phyloP scores from a whole-genome alignment of 2,797 vertebrate species.

The Holocentrus rufus region DNA sequence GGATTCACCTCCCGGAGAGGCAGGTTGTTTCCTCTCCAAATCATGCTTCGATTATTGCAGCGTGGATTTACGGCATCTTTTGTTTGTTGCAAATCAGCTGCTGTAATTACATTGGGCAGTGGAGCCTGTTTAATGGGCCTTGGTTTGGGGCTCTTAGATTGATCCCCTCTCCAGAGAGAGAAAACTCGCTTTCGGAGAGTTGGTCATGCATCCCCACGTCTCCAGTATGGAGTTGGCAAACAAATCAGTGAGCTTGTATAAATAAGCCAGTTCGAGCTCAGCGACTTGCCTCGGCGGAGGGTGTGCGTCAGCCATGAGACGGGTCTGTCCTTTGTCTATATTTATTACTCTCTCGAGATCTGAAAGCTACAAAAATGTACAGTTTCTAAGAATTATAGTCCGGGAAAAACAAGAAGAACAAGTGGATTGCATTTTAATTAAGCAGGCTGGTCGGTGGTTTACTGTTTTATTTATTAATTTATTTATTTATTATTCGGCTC shows the following conservation, averaged over 20 bases:
- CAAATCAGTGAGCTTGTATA: conserved; percentile 58
- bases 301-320: conserved; percentile 7
- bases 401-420: conserved; percentile 15
- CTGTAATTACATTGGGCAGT: conserved; percentile 54
- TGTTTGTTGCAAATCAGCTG: conserved; percentile 48
- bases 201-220: conserved; percentile 42
- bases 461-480: too few species aligned
- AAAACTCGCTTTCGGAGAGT: conserved; percentile 23
- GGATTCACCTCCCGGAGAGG: conserved; percentile 18
- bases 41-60: conserved; percentile 33
- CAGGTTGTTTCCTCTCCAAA: conserved; percentile 16
- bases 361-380: background rate
- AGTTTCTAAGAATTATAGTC: conserved; percentile 9
- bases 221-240: conserved; percentile 44
- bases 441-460: background rate
- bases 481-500: too few species aligned
- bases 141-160: conserved; percentile 22
- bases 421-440: conserved; percentile 17
- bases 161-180: conserved; percentile 34
- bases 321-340: conserved; percentile 21
- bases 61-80: conserved; percentile 20
- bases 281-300: conserved; percentile 29
- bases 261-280: conserved; percentile 24
- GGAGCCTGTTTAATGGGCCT: conserved; percentile 47
- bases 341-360: conserved; percentile 2